Evolutionary conservation across 2,797 vertebrate genomes (phyloP), one percentile per base, ranked within the genome.

Genomic region (Alectoris magna): DNA sequence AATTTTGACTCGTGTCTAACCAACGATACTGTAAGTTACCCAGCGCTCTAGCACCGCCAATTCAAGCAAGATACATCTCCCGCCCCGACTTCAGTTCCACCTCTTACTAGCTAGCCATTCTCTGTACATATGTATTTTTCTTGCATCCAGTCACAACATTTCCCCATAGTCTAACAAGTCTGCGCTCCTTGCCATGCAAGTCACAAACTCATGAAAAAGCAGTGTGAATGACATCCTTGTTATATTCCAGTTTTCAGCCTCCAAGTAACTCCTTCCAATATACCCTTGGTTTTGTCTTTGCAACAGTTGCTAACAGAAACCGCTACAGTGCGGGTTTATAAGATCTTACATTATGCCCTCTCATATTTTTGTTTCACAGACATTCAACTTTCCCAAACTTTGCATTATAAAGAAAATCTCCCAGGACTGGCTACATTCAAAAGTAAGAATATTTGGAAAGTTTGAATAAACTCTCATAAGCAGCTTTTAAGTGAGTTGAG

Each of bases 401-500:
- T n/a, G 11, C 19, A 41, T 75, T 81, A 63, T 53, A 46, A 91
- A 44, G 3, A 88, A 88, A 64, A 34, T 91, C 93, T 95, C 91
- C 92, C 88, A 89, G 85, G 89, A 89, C 70, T 77, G 26, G 34
- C 76, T 92, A 76, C 92, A 83, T 81, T 81, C 79, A 84, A 94
- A 75, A 70, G 27, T 2, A 17, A 89, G 78, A 90, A 89, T 73
- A 93, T 91, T 92, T 88, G 92, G 96, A 96, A 96, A 95, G 59
- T 94, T 85, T 95, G 68, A 94, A 64, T 87, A 63, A 80, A 90
- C 19, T 75, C 23, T 88, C 26, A 5, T 56, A 87, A 95, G 22
- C 58, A 48, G 6, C 36, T 93, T n/a, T 93, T 93, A 91, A 91
- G 59, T 36, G 46, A 92, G 60, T 29, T 16, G 51, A 1, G 38